Evolutionary conservation across 2,888 invertebrate genomes (phyloP).

Genomic region (Drosophila pseudotakahashii): DNA sequence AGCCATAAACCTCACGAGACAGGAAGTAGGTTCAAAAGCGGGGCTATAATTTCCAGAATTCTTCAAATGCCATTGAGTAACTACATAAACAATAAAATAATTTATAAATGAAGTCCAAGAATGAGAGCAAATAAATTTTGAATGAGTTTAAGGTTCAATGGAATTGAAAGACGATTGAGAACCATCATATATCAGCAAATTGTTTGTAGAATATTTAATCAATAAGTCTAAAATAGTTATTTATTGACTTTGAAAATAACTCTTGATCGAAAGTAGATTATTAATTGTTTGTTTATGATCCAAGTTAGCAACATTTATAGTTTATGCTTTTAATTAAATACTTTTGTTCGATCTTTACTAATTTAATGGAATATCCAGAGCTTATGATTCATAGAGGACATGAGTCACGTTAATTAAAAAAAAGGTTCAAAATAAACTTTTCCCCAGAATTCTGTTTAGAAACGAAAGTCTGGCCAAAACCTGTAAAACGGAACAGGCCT

Average conservation of each 20-base stretch:
- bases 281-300: not conserved
- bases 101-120: constrained; percentile 1
- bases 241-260: not conserved
- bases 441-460: not conserved
- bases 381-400: not conserved
- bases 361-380: not conserved
- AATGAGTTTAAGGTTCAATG: not conserved
- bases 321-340: too few species aligned
- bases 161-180: constrained; percentile 1
- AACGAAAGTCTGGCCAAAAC: not conserved
- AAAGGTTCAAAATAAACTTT: not conserved
- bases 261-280: not conserved
- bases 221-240: constrained; percentile 6
- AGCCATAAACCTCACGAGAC: constrained; percentile 27
- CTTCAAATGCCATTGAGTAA: constrained; percentile 18
- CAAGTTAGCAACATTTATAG: too few species aligned
- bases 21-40: constrained; percentile 24
- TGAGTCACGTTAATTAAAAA: not conserved
- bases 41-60: constrained; percentile 4
- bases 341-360: too few species aligned
- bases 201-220: constrained; percentile 16
- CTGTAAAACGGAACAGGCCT: not conserved
- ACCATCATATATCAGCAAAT: constrained; percentile 11
- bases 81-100: constrained; percentile 2
- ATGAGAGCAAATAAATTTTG: constrained; percentile 28